These are phyloP conservation scores for Riparia riparia DNA, from an alignment of 2,113 vertebrate species.

Conservation along the genomic window DNA sequence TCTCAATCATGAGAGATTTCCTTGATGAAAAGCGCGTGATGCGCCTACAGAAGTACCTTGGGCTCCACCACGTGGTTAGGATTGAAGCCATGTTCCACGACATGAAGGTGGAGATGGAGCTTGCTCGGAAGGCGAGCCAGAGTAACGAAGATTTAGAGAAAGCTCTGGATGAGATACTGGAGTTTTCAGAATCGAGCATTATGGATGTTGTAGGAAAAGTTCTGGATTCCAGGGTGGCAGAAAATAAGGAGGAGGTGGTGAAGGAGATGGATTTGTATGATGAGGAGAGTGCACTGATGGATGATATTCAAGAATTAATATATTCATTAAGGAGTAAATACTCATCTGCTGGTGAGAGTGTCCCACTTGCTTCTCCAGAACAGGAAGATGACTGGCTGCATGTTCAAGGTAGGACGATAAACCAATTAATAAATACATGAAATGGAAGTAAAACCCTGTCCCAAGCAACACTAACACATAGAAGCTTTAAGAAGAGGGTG, in stretches of 20 bases:
- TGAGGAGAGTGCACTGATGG: constrained; percentile 84
- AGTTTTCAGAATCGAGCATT: constrained; percentile 83
- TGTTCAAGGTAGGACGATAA: constrained; percentile 57
- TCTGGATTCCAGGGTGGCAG: constrained; percentile 76
- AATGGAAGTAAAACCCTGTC: neutral
- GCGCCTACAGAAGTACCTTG: constrained; percentile 81
- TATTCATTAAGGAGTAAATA: constrained; percentile 88
- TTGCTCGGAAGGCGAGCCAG: constrained; percentile 60
- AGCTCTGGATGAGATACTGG: constrained; percentile 85
- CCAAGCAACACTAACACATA: neutral
- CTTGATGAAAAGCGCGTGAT: constrained; percentile 79
- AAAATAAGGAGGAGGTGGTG: constrained; percentile 50
- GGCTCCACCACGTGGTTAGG: constrained; percentile 74
- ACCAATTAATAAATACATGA: neutral
- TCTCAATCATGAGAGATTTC: constrained; percentile 81
- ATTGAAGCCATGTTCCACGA: constrained; percentile 88
- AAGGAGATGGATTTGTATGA: constrained; percentile 75
- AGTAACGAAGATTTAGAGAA: constrained; percentile 77
- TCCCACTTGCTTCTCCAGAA: constrained; percentile 46
- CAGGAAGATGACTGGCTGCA: neutral
- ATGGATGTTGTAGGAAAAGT: constrained; percentile 84
- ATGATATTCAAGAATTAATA: constrained; percentile 90
- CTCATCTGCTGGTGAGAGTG: constrained; percentile 74
- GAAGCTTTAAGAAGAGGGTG: neutral
- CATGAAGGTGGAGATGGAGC: constrained; percentile 82